phyloP scores from a whole-genome alignment of 1,140 invertebrate genomes.

The Chelonus insularis region DNA sequence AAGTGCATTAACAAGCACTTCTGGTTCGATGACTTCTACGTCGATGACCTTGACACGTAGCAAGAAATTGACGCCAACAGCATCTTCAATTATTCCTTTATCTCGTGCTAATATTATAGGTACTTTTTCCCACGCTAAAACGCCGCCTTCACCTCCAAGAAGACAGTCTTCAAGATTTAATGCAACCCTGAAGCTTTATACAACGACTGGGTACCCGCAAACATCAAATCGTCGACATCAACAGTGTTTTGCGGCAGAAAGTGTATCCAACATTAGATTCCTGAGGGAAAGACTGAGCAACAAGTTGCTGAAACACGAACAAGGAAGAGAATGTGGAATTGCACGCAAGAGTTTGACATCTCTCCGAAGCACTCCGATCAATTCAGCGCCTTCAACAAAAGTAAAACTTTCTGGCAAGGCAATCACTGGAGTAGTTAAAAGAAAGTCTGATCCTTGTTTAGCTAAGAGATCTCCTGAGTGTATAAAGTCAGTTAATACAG shows the following conservation, averaged over 20 bases:
- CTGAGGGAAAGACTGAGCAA: constrained; percentile 64
- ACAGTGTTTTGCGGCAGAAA: constrained; percentile 62
- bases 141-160: constrained; percentile 70
- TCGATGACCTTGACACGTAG: constrained; percentile 37
- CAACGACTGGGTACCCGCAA: constrained; percentile 27
- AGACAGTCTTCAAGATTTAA: constrained; percentile 75
- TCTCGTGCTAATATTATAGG: neutral
- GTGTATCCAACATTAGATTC: constrained; percentile 62
- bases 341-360: constrained; percentile 38
- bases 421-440: constrained; percentile 30
- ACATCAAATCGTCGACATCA: constrained; percentile 57
- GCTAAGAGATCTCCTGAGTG: constrained; percentile 23
- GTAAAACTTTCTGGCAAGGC: neutral
- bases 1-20: constrained; percentile 48
- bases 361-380: constrained; percentile 48
- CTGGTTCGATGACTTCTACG: constrained; percentile 35
- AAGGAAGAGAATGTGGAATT: constrained; percentile 54
- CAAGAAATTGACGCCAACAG: constrained; percentile 32
- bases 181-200: constrained; percentile 69
- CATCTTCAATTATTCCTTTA: constrained; percentile 9
- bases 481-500: constrained; percentile 29
- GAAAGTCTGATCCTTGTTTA: constrained; percentile 39
- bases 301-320: constrained; percentile 57
- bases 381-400: constrained; percentile 29
- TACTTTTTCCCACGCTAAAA: constrained; percentile 17